Evolutionary conservation across 2,113 vertebrate species (phyloP), one percentile per base, ranked within the genome.

Genomic region (Aleadryas rufinucha): DNA sequence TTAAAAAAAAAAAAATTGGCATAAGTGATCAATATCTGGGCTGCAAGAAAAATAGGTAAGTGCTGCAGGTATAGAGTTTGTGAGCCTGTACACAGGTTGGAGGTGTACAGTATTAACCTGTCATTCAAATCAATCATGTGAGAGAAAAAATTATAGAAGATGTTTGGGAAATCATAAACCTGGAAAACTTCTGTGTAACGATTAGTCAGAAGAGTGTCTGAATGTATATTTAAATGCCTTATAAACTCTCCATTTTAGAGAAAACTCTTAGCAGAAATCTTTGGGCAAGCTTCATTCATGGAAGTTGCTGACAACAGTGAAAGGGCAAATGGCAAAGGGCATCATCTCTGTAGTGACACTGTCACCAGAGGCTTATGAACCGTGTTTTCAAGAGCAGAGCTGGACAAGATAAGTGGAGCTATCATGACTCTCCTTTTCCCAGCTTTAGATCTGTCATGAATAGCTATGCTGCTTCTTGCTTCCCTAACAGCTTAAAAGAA

Each of bases 171-270:
- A 79, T 52, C 18, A 57, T 56, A 23, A 82, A 53, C 8, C 21
- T 72, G 41, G 15, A 79, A 83, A 72, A 53, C 27, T 69, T 65
- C 37, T 4, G 1, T 47, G 18, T 33, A 54, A 45, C 0, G 0
- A 39, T 45, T 87, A 59, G 28, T 31, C 69, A 75, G 49, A 10
- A 82, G 10, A 7, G 11, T 16, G 2, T 50, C 42, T 79, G 53
- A 71, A 65, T 57, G 13, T 86, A 5, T n/a, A 82, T 72, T 89
- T 94, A 35, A 35, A 39, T 75, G 33, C 20, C 30, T 6, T 42
- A 31, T 52, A 80, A 56, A 74, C 27, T 47, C 20, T 71, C 37
- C 26, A 13, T 59, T 39, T 66, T 22, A 72, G 27, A 83, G 28
- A 88, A 91, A 66, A 82, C 9, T 22, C 56, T 39, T 33, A 41